Evolutionary conservation across 2,113 vertebrate species (phyloP).

Genomic region (Phodopus roborovskii): DNA sequence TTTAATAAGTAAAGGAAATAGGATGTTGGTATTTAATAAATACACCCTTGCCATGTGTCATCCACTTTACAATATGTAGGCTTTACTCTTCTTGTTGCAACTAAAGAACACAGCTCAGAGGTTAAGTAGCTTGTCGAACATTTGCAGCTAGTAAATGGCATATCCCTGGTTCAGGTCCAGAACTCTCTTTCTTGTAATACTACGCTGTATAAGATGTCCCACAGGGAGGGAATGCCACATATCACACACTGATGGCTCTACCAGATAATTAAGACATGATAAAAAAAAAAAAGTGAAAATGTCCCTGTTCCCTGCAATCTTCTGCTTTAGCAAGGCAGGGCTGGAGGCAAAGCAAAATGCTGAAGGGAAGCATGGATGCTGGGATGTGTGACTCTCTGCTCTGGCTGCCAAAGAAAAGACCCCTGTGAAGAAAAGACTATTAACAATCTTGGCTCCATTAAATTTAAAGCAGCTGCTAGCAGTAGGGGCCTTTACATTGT

Average conservation of each 20-base stretch:
- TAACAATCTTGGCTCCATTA: conserved; percentile 83
- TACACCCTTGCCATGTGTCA: not conserved
- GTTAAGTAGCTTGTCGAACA: conserved; percentile 19
- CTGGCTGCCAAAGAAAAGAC: conserved; percentile 78
- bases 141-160: not conserved
- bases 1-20: conserved; percentile 9
- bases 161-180: conserved; percentile 11
- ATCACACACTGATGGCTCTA: conserved; percentile 48
- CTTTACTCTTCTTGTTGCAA: not conserved
- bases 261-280: conserved; percentile 74
- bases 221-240: not conserved
- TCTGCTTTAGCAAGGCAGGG: conserved; percentile 18
- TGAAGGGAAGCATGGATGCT: conserved; percentile 54
- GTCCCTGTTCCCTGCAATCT: conserved; percentile 50
- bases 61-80: not conserved
- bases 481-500: conserved; percentile 81
- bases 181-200: conserved; percentile 30
- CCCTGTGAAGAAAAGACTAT: conserved; percentile 82
- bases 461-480: conserved; percentile 84
- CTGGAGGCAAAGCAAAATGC: conserved; percentile 8
- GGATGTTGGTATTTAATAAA: not conserved
- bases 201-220: not conserved
- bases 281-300: conserved; percentile 56
- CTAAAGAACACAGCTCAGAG: not conserved
- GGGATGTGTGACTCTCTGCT: conserved; percentile 38